A percentile compares a stretch with the other conserved stretches of the same genome.
Evolutionary conservation across 2,797 vertebrate species (phyloP).

Genomic region (Falco rusticolus): DNA sequence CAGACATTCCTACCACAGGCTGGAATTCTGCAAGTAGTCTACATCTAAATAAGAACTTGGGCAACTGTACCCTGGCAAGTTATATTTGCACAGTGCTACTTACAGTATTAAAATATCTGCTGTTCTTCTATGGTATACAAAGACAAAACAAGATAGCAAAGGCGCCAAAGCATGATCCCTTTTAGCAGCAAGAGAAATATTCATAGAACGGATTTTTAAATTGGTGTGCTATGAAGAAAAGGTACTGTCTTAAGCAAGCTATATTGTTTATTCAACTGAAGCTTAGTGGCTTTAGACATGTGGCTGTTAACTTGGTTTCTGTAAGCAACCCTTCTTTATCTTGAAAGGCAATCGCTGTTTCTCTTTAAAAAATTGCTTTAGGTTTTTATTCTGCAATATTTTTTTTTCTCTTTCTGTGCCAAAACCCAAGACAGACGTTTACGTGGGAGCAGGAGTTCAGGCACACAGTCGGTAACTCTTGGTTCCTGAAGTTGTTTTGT

Average conservation of each 20-base stretch:
- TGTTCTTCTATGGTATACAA: not conserved
- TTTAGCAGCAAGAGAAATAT: not conserved
- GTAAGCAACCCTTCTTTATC: not conserved
- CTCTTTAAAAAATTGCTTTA: not conserved
- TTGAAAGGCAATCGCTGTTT: not conserved
- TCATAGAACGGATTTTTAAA: not conserved
- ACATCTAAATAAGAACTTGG: not conserved
- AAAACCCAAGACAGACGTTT: not conserved
- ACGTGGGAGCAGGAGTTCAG: not conserved
- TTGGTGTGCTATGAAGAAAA: not conserved
- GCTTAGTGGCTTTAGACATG: not conserved
- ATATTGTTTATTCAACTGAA: not conserved
- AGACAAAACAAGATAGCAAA: not conserved
- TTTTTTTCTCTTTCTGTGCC: not conserved
- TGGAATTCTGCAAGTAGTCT: conserved; percentile 41
- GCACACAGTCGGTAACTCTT: not conserved
- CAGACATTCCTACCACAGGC: conserved; percentile 21
- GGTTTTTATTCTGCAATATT: not conserved
- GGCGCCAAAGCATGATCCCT: not conserved
- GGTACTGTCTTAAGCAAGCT: not conserved
- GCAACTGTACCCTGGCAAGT: not conserved
- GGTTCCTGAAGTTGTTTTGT: not conserved
- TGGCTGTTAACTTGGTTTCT: not conserved
- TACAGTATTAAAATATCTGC: not conserved
- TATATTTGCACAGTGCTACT: not conserved